Evolutionary conservation across 2,888 invertebrate species (phyloP).

Genomic region (Hymenopus coronatus): DNA sequence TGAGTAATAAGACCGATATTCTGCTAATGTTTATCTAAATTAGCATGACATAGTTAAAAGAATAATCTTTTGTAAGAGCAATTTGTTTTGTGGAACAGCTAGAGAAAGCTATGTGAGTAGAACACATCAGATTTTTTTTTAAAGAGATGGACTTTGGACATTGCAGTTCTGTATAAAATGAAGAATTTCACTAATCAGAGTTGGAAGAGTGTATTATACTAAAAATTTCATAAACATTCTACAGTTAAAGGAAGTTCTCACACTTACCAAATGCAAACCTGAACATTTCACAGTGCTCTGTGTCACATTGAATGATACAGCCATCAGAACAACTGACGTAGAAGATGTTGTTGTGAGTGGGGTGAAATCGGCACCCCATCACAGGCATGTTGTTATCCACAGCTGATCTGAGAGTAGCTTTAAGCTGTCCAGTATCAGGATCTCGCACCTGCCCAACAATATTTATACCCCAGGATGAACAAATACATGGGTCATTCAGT

Average conservation of each 20-base stretch:
- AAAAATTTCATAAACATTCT: not conserved
- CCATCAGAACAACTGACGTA: slow-evolving; percentile 45
- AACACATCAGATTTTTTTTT: too few species aligned
- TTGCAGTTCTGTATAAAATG: too few species aligned
- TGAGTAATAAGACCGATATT: too few species aligned
- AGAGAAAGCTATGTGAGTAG: too few species aligned
- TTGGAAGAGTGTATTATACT: too few species aligned
- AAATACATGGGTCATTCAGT: too few species aligned
- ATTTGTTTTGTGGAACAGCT: too few species aligned
- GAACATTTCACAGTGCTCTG: slow-evolving; percentile 38
- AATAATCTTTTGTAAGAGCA: too few species aligned
- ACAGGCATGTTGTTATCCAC: slow-evolving; percentile 41
- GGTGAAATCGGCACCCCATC: slow-evolving; percentile 43
- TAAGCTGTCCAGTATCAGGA: slow-evolving; percentile 39
- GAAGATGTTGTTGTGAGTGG: slow-evolving; percentile 38
- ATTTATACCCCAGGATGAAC: not conserved
- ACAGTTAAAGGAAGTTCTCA: not conserved
- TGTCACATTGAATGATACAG: slow-evolving; percentile 41
- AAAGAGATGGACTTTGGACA: too few species aligned
- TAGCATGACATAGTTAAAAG: too few species aligned
- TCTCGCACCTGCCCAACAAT: slow-evolving; percentile 39
- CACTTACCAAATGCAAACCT: slow-evolving; percentile 41
- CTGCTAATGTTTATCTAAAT: too few species aligned
- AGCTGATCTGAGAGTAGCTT: slow-evolving; percentile 39
- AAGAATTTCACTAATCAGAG: too few species aligned